phyloP scores from a whole-genome alignment of 37 sponge, comb jelly and placozoan genomes.

The Hexactinellida sp. region DNA sequence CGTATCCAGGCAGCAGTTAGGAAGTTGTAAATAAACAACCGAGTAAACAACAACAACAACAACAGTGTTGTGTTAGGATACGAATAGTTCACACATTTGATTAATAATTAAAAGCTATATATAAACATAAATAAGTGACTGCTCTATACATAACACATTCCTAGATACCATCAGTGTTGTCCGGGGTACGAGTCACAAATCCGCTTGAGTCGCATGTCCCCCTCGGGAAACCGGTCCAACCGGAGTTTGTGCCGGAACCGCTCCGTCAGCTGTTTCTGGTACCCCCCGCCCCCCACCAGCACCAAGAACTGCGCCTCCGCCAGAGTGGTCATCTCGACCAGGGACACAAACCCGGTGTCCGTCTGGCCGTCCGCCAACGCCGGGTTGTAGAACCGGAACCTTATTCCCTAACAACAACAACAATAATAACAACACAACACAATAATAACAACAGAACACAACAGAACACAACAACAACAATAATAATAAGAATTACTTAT shows the following conservation, averaged over 20 bases:
- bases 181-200: background rate
- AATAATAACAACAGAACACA: too few relatives aligned
- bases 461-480: too few relatives aligned
- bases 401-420: background rate
- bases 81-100: too few relatives aligned
- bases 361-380: background rate
- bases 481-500: too few relatives aligned
- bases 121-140: background rate
- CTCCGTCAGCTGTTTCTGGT: background rate
- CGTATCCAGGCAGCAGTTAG: background rate
- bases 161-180: background rate
- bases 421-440: background rate
- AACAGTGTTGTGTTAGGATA: too few relatives aligned
- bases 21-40: background rate
- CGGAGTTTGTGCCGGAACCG: background rate
- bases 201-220: background rate
- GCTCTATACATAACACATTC: background rate
- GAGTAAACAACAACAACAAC: background rate
- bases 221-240: background rate
- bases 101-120: background rate
- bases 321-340: background rate
- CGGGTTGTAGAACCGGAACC: background rate
- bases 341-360: constrained; percentile 12
- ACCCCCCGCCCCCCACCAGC: background rate
- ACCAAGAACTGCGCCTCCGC: background rate